Percentiles rank a stretch among this genome's conserved stretches.
These are phyloP conservation scores for Brachionus manjavacas DNA, from an alignment of 1,140 invertebrate genomes.

Conservation along the genomic window DNA sequence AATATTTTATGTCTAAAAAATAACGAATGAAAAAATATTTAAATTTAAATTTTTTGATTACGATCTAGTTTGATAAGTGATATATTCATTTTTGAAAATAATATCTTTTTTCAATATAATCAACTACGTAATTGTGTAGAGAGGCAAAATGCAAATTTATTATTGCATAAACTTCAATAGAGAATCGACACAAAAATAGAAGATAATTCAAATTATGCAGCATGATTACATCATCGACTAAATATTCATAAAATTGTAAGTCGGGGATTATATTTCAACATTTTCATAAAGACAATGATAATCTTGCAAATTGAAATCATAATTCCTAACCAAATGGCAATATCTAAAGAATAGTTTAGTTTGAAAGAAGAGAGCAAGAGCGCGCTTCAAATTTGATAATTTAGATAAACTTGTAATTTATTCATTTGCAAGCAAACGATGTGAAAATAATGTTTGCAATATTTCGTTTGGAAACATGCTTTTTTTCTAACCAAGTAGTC, in stretches of 20 bases:
- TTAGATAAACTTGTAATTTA: slow-evolving; percentile 19
- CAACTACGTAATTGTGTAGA: neutral
- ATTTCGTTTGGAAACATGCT: neutral
- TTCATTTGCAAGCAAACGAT: slow-evolving; percentile 5
- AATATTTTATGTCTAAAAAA: slow-evolving; percentile 30
- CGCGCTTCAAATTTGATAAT: neutral
- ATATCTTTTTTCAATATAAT: neutral
- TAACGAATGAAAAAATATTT: slow-evolving; percentile 46
- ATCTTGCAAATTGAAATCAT: neutral
- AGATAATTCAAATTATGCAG: neutral
- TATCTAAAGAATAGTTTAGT: neutral
- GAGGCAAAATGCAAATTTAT: neutral
- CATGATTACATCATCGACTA: neutral
- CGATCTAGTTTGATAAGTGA: neutral
- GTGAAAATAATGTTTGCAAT: slow-evolving; percentile 12
- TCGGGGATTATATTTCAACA: neutral
- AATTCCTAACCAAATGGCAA: neutral
- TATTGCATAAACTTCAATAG: neutral
- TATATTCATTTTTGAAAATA: neutral
- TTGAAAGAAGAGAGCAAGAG: neutral
- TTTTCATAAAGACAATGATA: neutral
- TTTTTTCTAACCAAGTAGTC: neutral
- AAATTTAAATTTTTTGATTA: neutral
- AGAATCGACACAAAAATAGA: neutral
- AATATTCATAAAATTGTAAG: neutral